phyloP scores from a whole-genome alignment of 2,888 invertebrate genomes.

The Ormyrus labotus region DNA sequence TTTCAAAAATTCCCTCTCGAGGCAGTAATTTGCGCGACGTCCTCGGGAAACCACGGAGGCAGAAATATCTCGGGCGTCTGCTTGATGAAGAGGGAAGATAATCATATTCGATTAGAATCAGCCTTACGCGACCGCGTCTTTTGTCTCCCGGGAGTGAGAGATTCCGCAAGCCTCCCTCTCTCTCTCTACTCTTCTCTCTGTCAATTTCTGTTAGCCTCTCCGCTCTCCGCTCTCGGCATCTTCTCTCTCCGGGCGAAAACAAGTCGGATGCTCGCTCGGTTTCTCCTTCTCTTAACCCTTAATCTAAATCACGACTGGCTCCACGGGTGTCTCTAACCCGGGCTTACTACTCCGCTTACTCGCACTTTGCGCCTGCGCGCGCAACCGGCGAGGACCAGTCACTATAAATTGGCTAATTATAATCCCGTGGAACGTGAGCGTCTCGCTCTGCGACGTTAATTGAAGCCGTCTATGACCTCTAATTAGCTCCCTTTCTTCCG shows the following conservation, averaged over 20 bases:
- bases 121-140: constrained; percentile 66
- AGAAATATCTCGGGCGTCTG: constrained; percentile 55
- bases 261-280: constrained; percentile 7
- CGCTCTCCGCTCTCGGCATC: constrained; percentile 48
- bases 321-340: constrained; percentile 21
- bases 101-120: constrained; percentile 73
- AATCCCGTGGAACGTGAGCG: constrained; percentile 66
- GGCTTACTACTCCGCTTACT: constrained; percentile 21
- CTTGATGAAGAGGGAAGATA: constrained; percentile 68
- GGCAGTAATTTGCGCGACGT: constrained; percentile 27
- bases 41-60: constrained; percentile 47
- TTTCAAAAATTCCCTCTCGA: background rate
- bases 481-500: constrained; percentile 64
- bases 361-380: background rate
- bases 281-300: constrained; percentile 58
- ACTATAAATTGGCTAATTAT: constrained; percentile 74
- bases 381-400: constrained; percentile 60
- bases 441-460: constrained; percentile 63
- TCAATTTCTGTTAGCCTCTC: constrained; percentile 36
- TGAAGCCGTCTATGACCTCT: constrained; percentile 68
- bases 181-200: background rate
- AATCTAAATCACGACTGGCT: constrained; percentile 69
- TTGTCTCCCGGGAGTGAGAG: constrained; percentile 63
- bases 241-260: constrained; percentile 23
- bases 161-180: background rate